A percentile compares a stretch with the other conserved stretches of the same genome.
Conservation (phyloP, 1,140 invertebrate species). For the Dreissena polymorpha region DNA sequence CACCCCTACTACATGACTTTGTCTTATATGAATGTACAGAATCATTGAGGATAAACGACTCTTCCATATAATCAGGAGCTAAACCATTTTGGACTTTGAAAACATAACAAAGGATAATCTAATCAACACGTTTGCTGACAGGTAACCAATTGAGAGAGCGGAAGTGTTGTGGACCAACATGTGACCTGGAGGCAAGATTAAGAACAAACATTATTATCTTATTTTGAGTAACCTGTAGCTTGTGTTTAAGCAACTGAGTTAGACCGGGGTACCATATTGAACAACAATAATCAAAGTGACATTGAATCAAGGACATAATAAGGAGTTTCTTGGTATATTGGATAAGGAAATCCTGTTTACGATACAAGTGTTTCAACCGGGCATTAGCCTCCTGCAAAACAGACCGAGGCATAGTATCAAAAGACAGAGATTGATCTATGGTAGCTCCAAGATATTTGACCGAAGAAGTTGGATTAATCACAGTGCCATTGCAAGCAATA, state of each 20-base stretch:
- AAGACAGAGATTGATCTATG: constrained; percentile 16
- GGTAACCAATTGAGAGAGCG: no score
- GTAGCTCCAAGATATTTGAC: constrained; percentile 37
- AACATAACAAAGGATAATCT: no score
- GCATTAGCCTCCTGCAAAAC: constrained; percentile 31
- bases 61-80: no score
- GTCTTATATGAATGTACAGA: no score
- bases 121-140: no score
- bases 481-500: neutral
- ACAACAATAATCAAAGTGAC: constrained; percentile 35
- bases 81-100: no score
- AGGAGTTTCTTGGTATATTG: constrained; percentile 16
- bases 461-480: neutral
- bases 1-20: no score
- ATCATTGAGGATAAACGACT: no score
- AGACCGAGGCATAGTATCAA: constrained; percentile 7
- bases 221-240: no score
- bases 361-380: constrained; percentile 12
- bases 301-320: constrained; percentile 30
- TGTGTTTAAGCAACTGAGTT: neutral
- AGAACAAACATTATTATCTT: no score
- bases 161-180: no score
- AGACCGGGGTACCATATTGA: constrained; percentile 4
- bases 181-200: no score
- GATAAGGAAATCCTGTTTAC: neutral